Percentiles rank a stretch among this genome's conserved stretches.
Evolutionary conservation across 2,888 invertebrate genomes (phyloP).

Genomic region (Meganola albula): DNA sequence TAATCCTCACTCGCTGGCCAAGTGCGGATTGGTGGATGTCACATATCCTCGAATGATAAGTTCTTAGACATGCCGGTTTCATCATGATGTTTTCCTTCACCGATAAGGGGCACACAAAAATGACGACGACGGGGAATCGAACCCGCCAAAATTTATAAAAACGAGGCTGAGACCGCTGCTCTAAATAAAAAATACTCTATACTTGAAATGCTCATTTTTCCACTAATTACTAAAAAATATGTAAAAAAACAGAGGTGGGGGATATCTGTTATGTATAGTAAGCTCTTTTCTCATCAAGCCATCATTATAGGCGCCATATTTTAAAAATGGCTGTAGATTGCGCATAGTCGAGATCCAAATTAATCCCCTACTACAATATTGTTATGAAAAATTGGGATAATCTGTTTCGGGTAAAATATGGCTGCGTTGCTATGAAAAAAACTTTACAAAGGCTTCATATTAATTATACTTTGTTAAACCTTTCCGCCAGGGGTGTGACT

Average conservation of each 20-base stretch:
- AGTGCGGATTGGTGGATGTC: too few species aligned
- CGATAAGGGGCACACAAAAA: too few species aligned
- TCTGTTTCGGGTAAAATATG: slow-evolving; percentile 45
- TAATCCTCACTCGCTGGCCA: too few species aligned
- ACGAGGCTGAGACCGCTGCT: too few species aligned
- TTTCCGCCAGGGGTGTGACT: slow-evolving; percentile 50
- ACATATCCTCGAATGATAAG: too few species aligned
- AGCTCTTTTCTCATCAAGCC: slow-evolving; percentile 60
- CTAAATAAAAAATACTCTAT: too few species aligned
- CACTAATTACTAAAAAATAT: too few species aligned
- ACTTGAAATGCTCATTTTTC: too few species aligned
- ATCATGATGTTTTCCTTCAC: too few species aligned
- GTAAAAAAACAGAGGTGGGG: neutral
- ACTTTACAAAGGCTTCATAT: slow-evolving; percentile 50
- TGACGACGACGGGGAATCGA: too few species aligned
- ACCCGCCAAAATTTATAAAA: too few species aligned
- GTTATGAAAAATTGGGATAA: slow-evolving; percentile 54
- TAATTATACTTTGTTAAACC: slow-evolving; percentile 56
- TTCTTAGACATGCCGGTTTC: too few species aligned
- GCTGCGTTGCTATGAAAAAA: slow-evolving; percentile 44
- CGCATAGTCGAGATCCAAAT: slow-evolving; percentile 61
- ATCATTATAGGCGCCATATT: slow-evolving; percentile 74
- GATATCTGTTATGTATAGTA: neutral
- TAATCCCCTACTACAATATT: slow-evolving; percentile 63
- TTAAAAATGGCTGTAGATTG: slow-evolving; percentile 69